Evolutionary conservation across 2,888 invertebrate species (phyloP).

Genomic region (Brenthis daphne): DNA sequence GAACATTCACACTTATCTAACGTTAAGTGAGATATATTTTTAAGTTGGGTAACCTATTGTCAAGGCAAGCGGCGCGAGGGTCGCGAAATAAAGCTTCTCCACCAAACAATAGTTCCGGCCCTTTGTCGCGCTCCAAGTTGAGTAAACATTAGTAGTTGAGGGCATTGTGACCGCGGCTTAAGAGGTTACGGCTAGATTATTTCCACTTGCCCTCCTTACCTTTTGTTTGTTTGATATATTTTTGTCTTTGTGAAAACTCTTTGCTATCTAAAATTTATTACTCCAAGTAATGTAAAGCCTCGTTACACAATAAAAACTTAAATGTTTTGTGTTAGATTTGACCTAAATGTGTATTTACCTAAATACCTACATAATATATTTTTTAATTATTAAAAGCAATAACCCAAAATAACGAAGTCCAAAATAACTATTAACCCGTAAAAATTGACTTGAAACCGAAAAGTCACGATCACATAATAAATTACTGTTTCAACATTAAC

Average conservation of each 20-base stretch:
- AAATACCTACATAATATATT: too few relatives aligned
- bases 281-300: conserved; percentile 13
- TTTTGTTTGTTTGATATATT: conserved; percentile 71
- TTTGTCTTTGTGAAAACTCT: conserved; percentile 53
- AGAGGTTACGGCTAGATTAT: conserved; percentile 73
- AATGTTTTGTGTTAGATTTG: neutral
- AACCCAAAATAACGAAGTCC: too few relatives aligned
- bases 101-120: conserved; percentile 83
- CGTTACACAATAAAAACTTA: neutral
- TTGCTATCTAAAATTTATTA: conserved; percentile 40
- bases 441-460: conserved; percentile 60
- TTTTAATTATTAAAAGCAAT: too few relatives aligned
- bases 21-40: conserved; percentile 72
- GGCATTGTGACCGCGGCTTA: conserved; percentile 64
- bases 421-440: conserved; percentile 45
- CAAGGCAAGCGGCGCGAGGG: conserved; percentile 70
- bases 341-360: too few relatives aligned
- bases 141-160: conserved; percentile 81
- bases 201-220: conserved; percentile 69
- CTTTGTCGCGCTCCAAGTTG: conserved; percentile 77
- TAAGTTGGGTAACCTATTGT: conserved; percentile 82
- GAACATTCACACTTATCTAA: conserved; percentile 52
- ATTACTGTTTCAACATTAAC: conserved; percentile 77
- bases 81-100: conserved; percentile 80
- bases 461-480: conserved; percentile 77